Evolutionary conservation across 1,140 invertebrate species (phyloP).

Genomic region (Bactericera cockerelli): DNA sequence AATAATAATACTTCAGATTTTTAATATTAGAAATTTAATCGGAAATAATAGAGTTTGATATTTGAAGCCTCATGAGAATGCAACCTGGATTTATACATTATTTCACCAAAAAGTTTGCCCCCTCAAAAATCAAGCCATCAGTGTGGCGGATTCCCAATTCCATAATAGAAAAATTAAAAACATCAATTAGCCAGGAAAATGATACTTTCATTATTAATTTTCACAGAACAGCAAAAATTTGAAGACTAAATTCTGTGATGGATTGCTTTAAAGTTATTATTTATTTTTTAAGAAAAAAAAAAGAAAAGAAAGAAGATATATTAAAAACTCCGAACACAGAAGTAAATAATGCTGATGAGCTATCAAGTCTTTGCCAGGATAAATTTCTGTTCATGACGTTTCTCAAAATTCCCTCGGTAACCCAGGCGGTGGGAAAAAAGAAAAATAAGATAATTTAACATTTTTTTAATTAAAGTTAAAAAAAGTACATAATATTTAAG

Average conservation of each 20-base stretch:
- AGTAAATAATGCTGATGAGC: slow-evolving; percentile 8
- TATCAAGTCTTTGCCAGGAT: not conserved
- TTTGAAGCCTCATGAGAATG: no score
- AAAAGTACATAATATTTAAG: not conserved
- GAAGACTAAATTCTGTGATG: not conserved
- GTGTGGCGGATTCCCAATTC: no score
- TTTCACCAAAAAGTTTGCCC: no score
- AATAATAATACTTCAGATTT: no score
- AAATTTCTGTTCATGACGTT: not conserved
- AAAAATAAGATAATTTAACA: slow-evolving; percentile 9
- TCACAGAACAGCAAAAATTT: not conserved
- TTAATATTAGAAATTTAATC: no score
- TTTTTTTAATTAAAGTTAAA: slow-evolving; percentile 8
- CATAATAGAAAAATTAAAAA: slow-evolving; percentile 5
- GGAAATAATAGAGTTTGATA: no score
- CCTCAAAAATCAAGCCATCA: no score
- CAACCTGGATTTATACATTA: no score
- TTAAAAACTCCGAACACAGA: not conserved
- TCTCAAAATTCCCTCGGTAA: slow-evolving; percentile 3
- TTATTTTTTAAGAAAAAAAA: slow-evolving; percentile 1
- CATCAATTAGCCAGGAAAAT: not conserved
- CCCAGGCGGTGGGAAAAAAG: not conserved
- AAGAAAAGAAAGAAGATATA: no score
- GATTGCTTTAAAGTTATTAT: not conserved
- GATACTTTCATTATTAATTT: no score